Evolutionary conservation across 1,140 invertebrate species (phyloP).

Genomic region (Drosophila truncata): DNA sequence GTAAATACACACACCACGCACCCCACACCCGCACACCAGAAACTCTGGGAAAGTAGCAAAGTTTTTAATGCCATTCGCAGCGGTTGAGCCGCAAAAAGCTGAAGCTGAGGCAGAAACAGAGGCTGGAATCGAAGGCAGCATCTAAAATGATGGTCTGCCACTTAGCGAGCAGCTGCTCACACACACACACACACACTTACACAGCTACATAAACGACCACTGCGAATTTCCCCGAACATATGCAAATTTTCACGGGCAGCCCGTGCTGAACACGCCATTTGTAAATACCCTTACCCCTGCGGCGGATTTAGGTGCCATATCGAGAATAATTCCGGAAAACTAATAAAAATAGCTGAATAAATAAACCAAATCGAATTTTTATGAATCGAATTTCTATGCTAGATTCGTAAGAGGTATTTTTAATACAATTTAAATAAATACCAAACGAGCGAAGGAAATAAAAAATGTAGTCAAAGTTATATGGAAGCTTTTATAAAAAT

Average conservation of each 20-base stretch:
- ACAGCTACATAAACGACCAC: slow-evolving; percentile 33
- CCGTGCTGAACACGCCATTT: slow-evolving; percentile 17
- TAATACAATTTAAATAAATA: neutral
- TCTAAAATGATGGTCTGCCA: slow-evolving; percentile 40
- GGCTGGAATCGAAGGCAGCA: slow-evolving; percentile 17
- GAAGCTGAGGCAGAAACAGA: slow-evolving; percentile 8
- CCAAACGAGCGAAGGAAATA: neutral
- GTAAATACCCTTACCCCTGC: slow-evolving; percentile 28
- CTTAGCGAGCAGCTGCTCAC: slow-evolving; percentile 67
- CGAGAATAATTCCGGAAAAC: neutral
- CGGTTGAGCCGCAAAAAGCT: slow-evolving; percentile 41
- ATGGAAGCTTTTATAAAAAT: too few species aligned
- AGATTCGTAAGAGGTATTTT: slow-evolving; percentile 1
- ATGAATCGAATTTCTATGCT: slow-evolving; percentile 1
- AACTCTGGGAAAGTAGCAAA: slow-evolving; percentile 49
- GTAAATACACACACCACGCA: slow-evolving; percentile 40
- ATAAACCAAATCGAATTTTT: slow-evolving; percentile 22
- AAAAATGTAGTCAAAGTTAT: too few species aligned
- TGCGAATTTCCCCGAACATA: slow-evolving; percentile 74
- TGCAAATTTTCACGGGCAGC: slow-evolving; percentile 77
- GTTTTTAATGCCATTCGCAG: slow-evolving; percentile 66
- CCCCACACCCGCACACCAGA: neutral
- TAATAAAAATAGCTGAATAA: slow-evolving; percentile 30
- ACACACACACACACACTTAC: slow-evolving; percentile 5
- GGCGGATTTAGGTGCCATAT: slow-evolving; percentile 1